Base-by-base conservation (phyloP, 2,888 invertebrate genomes). In the Sphinx pinastri region DNA sequence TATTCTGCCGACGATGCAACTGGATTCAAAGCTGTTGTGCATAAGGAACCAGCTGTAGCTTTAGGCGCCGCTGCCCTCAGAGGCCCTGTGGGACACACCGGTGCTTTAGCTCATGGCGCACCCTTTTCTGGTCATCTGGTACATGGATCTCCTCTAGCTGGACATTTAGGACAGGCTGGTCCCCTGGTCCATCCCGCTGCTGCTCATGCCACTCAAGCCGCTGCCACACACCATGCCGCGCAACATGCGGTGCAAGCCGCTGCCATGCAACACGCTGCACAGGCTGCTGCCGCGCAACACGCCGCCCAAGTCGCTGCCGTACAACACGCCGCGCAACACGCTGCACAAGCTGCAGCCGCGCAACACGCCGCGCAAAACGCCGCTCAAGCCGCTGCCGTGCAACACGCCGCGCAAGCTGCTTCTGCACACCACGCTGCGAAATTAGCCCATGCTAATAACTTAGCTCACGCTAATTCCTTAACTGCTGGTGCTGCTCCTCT, bases 1-100 rank as follows among this genome's bases (percentile, higher is more conserved):
- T 95, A 95, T 75, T 81, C 84, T 19, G 88, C 89, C 54, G 85
- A 90, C 74, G 83, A 89, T 67, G 83, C 85, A 49, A 80, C 84
- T 74, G 89, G 88, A 74, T 90, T 90, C 76, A 88, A 88, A 73
- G 89, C 89, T 68, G 84, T 89, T 16, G 86, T 90, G 14, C 86
- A 86, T 71, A 89, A 90, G 70, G 88, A 88, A 47, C 87, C 87
- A 72, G 83, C 86, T 69, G 79, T 79, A 31, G 76, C 76, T 68
- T 76, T 76, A 70, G 84, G 84, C 13, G 73, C 79, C 69, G 68
- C 71, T 52, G 72, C 75, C 10, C 52, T 73, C 45, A 70, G 71
- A 13, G 79, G 78, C 57, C 72, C 77, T 6, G 55, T 77, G 57
- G 31, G 71, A 13, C 70, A 70, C 45, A 16, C 54, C 10, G 31